Evolutionary conservation across 1,140 invertebrate genomes (phyloP), one percentile per base, ranked within the genome.

Genomic region (Apis florea): DNA sequence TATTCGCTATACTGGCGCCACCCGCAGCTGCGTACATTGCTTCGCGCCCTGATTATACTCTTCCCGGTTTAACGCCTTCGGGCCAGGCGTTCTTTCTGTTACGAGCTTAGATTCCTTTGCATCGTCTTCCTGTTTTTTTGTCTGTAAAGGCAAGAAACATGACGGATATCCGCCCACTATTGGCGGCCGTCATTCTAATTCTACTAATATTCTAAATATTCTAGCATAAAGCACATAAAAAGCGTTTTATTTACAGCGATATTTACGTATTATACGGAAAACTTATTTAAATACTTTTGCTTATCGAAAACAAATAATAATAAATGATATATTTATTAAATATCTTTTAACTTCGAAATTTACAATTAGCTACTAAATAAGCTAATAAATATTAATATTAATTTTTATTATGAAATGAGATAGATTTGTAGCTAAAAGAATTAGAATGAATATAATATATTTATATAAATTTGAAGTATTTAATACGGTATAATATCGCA

Each of bases 11-110:
- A 84, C 91, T 93, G 24, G 92, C 92, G 83, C 92, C 92, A 85
- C 92, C 92, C 64, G 92, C 92, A 75, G 92, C 92, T 47, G 92
- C 92, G 79, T 93, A 93, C 92, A 93, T 93, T 86, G 85, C 88
- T 90, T 72, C 76, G 31, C 74, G 26, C 21, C 12, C 59, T 70
- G 67, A 26, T 70, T 82, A 59, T 49, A 66, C 64, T 64, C 49
- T 85, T 83, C 79, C 83, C 87, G 83, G 74, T 88, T 91, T 89
- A 90, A 91, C 88, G 88, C 87, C 86, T 80, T 63, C 82, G 90
- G 85, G 86, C 82, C 71, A 86, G 89, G 83, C 89, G 87, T 83
- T 75, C 71, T 86, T 81, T 82, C 78, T 74, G 81, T 87, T 89
- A 91, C 72, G 79, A 90, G 74, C 73, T 72, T 85, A 49, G 71